phyloP scores from a whole-genome alignment of 1,140 invertebrate species.

The Araneus ventricosus region DNA sequence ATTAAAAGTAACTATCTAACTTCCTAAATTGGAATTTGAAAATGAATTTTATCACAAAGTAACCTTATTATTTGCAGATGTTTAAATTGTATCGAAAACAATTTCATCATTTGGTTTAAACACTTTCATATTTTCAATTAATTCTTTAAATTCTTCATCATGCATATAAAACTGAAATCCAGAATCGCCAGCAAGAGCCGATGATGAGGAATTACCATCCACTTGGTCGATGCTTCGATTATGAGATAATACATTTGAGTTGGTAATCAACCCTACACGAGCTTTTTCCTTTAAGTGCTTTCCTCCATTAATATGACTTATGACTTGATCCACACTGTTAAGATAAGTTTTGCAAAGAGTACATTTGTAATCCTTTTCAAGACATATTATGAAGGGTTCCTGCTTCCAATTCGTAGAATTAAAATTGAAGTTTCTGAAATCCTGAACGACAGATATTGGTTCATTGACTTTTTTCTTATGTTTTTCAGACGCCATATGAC shows the following conservation, averaged over 20 bases:
- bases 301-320: not conserved
- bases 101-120: not conserved
- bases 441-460: not conserved
- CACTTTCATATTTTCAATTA: not conserved
- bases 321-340: not conserved
- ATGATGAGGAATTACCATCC: not conserved
- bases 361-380: not conserved
- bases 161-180: not conserved
- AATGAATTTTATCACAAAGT: too few species aligned
- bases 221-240: not conserved
- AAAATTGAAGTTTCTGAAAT: not conserved
- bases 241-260: not conserved
- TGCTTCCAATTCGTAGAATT: not conserved
- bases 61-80: too few species aligned
- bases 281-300: not conserved
- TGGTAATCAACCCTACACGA: not conserved
- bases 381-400: not conserved
- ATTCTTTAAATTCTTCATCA: not conserved
- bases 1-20: too few species aligned
- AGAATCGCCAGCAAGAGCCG: not conserved
- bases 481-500: not conserved
- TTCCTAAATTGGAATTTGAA: too few species aligned
- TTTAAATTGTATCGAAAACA: not conserved
- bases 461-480: not conserved
- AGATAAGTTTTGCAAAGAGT: not conserved